A percentile compares a stretch with the other conserved stretches of the same genome.
These are phyloP conservation scores for Heliothis peltigera DNA, from an alignment of 2,888 invertebrate species.

Conservation along the genomic window DNA sequence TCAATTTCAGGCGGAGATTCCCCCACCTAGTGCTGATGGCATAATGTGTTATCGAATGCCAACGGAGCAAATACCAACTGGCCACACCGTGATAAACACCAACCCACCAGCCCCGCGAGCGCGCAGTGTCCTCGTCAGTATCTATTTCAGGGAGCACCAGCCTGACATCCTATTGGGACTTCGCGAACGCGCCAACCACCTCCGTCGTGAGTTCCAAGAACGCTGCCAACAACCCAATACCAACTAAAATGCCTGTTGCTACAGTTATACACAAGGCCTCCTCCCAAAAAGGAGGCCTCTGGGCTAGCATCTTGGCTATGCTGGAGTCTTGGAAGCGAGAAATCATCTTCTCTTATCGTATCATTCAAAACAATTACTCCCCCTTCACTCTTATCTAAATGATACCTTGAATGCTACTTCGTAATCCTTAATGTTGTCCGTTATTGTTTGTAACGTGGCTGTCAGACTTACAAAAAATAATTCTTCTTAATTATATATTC, in stretches of 20 bases:
- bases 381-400: conserved; percentile 1
- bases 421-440: too few species aligned
- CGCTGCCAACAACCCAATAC: not conserved
- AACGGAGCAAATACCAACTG: not conserved
- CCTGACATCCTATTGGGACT: not conserved
- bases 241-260: not conserved
- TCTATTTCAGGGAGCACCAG: not conserved
- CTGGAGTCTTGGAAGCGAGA: not conserved
- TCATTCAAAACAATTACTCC: not conserved
- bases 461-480: too few species aligned
- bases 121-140: not conserved
- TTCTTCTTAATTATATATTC: too few species aligned
- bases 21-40: not conserved
- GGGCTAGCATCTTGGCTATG: not conserved
- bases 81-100: not conserved
- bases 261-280: not conserved
- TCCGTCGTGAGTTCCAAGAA: not conserved
- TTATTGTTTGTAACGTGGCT: too few species aligned
- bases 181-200: not conserved
- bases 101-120: not conserved
- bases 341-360: not conserved
- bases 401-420: not conserved
- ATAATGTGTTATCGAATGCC: not conserved
- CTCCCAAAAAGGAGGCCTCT: not conserved
- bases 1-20: not conserved